Conservation (phyloP, 2,797 vertebrate genomes). For the Pseudochirops corinnae region DNA sequence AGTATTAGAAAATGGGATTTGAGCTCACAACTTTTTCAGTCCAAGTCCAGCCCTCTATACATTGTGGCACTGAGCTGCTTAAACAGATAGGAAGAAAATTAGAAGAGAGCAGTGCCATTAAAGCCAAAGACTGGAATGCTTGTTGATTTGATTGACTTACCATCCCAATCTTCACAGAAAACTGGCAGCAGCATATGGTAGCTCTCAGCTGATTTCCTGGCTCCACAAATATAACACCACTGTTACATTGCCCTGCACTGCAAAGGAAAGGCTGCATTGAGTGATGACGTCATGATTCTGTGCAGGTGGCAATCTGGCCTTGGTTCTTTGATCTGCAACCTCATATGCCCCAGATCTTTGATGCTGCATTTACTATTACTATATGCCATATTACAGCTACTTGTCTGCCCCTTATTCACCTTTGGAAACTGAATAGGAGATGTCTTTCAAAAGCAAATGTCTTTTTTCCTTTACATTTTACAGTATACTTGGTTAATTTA, state of each 20-base stretch:
- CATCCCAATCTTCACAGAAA: not conserved
- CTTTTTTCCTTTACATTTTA: not conserved
- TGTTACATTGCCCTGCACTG: not conserved
- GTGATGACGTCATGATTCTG: not conserved
- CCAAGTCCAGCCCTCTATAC: not conserved
- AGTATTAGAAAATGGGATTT: not conserved
- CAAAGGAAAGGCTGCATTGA: not conserved
- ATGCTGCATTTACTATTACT: not conserved
- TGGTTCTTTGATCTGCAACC: slow-evolving; percentile 15
- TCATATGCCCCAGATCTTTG: not conserved
- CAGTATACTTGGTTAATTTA: slow-evolving; percentile 36
- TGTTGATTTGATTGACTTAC: slow-evolving; percentile 2
- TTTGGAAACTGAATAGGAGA: not conserved
- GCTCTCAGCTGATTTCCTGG: not conserved
- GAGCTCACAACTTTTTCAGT: not conserved
- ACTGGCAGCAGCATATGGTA: not conserved
- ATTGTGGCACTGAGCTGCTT: not conserved
- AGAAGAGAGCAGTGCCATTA: not conserved
- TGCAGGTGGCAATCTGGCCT: not conserved
- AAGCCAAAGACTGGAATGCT: not conserved
- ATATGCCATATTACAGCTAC: not conserved
- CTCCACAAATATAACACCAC: not conserved
- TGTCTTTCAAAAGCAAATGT: slow-evolving; percentile 17
- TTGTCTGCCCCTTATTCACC: not conserved
- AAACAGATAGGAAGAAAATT: not conserved